Conservation (phyloP, 2,113 vertebrate species). For the Lonchura striata region DNA sequence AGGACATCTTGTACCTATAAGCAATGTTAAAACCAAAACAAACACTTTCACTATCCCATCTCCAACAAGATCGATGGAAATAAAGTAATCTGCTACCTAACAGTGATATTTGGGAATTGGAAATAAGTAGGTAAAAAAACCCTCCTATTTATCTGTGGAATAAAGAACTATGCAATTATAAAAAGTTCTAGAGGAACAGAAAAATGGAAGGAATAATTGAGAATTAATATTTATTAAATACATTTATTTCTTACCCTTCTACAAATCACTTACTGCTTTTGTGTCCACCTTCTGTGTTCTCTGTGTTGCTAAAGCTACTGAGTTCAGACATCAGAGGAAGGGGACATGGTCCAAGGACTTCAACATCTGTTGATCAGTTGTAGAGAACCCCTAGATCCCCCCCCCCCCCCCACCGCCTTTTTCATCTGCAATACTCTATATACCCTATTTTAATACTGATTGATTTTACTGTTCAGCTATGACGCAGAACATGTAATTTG, state of each 20-base stretch:
- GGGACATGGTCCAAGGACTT: fast-evolving
- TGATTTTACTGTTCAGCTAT: neutral
- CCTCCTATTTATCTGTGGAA: neutral
- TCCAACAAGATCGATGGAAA: neutral
- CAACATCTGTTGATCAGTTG: neutral
- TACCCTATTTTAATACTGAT: neutral
- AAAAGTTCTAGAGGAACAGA: neutral
- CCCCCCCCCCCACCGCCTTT: fast-evolving
- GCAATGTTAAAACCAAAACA: neutral
- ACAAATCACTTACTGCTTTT: neutral
- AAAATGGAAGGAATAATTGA: neutral
- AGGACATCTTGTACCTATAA: neutral
- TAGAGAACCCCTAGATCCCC: neutral
- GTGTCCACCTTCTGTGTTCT: neutral
- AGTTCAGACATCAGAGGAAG: neutral
- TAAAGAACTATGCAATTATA: neutral
- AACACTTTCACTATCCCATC: neutral
- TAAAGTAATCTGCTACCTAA: neutral
- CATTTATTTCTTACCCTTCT: neutral
- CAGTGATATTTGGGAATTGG: neutral
- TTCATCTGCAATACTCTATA: neutral
- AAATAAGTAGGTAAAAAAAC: neutral
- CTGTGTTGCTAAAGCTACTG: neutral
- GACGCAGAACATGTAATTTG: neutral
- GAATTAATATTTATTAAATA: neutral